Base-by-base conservation (phyloP, 2,797 vertebrate species). In the Coregonus suidteri region DNA sequence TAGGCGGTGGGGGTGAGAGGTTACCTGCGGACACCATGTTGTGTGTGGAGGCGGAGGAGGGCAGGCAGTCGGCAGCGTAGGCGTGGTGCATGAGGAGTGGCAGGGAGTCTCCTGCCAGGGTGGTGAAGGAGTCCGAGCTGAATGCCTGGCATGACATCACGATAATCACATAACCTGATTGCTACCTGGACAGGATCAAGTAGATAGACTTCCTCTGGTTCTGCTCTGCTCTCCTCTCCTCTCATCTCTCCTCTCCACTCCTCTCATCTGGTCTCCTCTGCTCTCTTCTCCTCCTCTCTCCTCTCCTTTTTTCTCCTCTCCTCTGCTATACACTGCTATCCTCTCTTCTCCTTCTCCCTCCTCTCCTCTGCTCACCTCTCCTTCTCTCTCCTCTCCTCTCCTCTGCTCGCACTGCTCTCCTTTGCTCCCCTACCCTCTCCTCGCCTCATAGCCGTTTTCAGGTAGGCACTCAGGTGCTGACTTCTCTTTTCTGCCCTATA, bases 81-180 rank as follows among this genome's bases (percentile, higher is more conserved):
- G 91, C 84, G 84, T 97, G 98, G 82, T 99, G 98, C 97, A 99
- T 98, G 86, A 98, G 96, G 91, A 99, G 93, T 76, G 97, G 97
- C 86, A 99, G 90, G 52, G 97, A 93, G 62, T 98, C 97, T 76
- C 95, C 95, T 81, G 93, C 94, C 90, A 98, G 93, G 64, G 95
- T 88, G 75, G 94, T 86, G 90, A 98, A 99, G 25, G 95, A 95
- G 85, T 99, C 97, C 14, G 95, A 89, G 82, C 94, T 89, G 87
- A 98, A 98, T 0, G 96, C 92, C 92, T 98, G 97, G 92, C 97
- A 99, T 84, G 95, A 96, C 97, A 98, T 98, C 86, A 89, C 93
- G 76, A 18, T 72, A 13, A 13, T 51, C 75, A 80, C 80, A 54
- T 79, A 56, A 73, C 18, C 69, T 87, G 59, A 75, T 52, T 69